Base-by-base conservation (phyloP, 2,797 vertebrate genomes). In the Coilia nasus region DNA sequence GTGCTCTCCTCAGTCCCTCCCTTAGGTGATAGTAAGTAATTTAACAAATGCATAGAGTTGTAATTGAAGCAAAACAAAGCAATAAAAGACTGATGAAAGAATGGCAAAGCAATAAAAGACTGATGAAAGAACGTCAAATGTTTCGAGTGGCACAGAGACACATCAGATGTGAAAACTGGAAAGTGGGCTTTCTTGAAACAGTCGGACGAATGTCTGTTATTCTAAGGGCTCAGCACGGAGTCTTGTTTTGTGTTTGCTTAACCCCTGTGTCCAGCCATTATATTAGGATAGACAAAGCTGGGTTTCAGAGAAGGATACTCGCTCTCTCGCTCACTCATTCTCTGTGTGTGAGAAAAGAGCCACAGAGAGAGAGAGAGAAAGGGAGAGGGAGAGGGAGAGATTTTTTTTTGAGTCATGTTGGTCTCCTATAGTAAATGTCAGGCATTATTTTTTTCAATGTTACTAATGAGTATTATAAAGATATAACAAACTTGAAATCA, bases 221-320 rank as follows among this genome's bases (percentile, higher is more conserved):
- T 75, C 31, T 35, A 75, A 75, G 67, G 31, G 67, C 67, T 75
- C 67, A 35, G 67, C 67, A 19, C 35, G 64, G 28, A 71, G 64
- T 71, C 64, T 31, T 31, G 14, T 31, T 15, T 75, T 35, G 67
- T 75, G 67, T 75, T 75, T 75, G 67, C 6, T 14, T 75, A 75
- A 75, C 67, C 67, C 25, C 67, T 75, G 67, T 75, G 67, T 75
- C 67, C 67, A 75, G 12, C 67, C 62, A 19, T 75, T 75, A 75
- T 75, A 71, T 71, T 71, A 35, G 67, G 28, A 31, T 19, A 35
- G 67, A 71, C 67, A 35, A 71, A 75, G 67, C 28, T 75, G 67
- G 14, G 67, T 35, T 19, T 75, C 28, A 75, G 28, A 75, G 67
- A 75, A 35, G 31, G 31, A 75, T 35, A 75, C n/a, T 64, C 60